Evolutionary conservation across 2,888 invertebrate species (phyloP), one percentile per base, ranked within the genome.

Genomic region (Ophion ventricosus): DNA sequence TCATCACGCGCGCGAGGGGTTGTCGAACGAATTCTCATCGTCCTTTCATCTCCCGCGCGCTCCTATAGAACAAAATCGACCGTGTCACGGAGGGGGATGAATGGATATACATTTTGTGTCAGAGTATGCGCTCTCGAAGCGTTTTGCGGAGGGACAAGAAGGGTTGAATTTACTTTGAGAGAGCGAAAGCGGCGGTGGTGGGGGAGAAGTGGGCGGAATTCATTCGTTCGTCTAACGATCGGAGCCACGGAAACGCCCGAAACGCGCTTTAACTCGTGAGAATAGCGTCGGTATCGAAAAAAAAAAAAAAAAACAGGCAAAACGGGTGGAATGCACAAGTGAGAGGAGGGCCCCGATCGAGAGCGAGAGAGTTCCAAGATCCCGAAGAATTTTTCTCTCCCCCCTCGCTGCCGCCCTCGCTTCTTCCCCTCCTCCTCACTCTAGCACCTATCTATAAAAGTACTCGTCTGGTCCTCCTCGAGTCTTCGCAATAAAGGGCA

Each of bases 201-300:
- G 35, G 8, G 43, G 14, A 57, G 75, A 70, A 56, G 74, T 1
- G 63, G 64, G 79, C 73, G 80, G 76, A 54, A 61, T 83, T 83
- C 79, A 67, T 81, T 80, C 86, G 83, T 57, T 85, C 84, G 80
- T 84, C 86, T 91, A 91, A 91, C 91, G 91, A 91, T 91, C 91
- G 90, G 86, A 85, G 20, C 87, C 83, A 88, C 91, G 91, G 90
- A 91, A 90, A 90, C 89, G 87, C 88, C 91, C 91, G 91, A 91
- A 82, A 85, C 61, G 78, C 70, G 78, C 70, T 76, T 64, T 74
- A 74, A 76, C 75, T 57, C 64, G 72, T 57, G 73, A 72, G 64
- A 86, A 82, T 82, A 74, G 70, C 79, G 77, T 61, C 80, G 69
- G 26, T 43, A 59, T 79, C 64, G 26, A 56, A 54, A 70, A 69